phyloP scores from a whole-genome alignment of 1,140 invertebrate genomes.

The Elysia chlorotica region DNA sequence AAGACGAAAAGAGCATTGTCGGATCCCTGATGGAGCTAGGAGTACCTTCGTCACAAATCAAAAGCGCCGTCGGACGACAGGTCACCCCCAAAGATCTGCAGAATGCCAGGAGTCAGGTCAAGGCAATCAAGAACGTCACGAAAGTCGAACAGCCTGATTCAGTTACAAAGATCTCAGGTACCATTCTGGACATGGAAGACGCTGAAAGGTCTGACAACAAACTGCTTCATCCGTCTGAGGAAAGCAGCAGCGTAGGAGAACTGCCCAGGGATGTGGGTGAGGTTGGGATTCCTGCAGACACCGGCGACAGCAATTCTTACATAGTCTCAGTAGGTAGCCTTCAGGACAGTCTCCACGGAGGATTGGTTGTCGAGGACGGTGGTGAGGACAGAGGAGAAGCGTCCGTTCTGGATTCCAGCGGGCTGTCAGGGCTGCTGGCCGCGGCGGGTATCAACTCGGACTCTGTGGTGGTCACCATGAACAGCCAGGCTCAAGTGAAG shows the following conservation, averaged over 20 bases:
- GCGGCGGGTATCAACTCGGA: conserved; percentile 18
- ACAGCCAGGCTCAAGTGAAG: not conserved
- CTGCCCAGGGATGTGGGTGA: not conserved
- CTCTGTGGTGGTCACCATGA: conserved; percentile 14
- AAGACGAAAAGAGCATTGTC: conserved; percentile 15
- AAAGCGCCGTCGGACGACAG: conserved; percentile 6
- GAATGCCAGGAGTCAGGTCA: conserved; percentile 13
- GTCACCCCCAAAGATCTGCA: conserved; percentile 22
- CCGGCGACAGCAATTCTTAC: too few relatives aligned
- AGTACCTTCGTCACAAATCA: conserved; percentile 10
- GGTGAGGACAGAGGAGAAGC: not conserved
- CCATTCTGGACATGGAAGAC: conserved; percentile 1
- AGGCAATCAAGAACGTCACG: conserved; percentile 7
- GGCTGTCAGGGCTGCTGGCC: conserved; percentile 11
- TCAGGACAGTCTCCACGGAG: not conserved
- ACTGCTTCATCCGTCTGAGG: not conserved
- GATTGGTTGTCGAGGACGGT: not conserved
- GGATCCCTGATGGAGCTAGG: conserved; percentile 20
- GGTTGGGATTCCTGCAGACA: not conserved
- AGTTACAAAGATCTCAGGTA: not conserved
- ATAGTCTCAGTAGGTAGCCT: too few relatives aligned
- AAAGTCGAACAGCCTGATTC: conserved; percentile 4
- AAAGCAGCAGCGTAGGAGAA: not conserved
- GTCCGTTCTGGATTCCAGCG: not conserved
- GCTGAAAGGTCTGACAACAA: not conserved